Evolutionary conservation across 2,797 vertebrate genomes (phyloP).

Genomic region (Lacerta agilis): DNA sequence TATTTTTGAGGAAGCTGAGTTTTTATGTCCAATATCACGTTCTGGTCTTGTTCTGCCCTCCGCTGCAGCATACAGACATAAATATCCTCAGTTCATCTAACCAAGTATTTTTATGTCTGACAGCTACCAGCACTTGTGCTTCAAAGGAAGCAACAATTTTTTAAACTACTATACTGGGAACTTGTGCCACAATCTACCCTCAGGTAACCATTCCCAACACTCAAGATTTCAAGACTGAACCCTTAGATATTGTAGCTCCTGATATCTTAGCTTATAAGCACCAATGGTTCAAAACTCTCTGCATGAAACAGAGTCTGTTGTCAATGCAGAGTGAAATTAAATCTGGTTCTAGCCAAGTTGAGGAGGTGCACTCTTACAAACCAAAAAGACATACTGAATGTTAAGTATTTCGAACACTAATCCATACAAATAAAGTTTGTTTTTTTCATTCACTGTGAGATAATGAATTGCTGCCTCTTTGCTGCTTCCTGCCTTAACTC

Average conservation of each 20-base stretch:
- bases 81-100: neutral
- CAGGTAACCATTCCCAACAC: neutral
- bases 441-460: no score
- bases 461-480: no score
- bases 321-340: no score
- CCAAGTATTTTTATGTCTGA: neutral
- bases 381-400: no score
- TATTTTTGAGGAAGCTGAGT: neutral
- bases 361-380: no score
- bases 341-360: no score
- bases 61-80: no score
- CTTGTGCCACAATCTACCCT: no score
- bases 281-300: neutral
- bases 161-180: no score
- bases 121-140: neutral
- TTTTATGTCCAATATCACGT: neutral
- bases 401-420: no score
- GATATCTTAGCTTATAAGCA: neutral
- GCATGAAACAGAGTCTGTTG: neutral
- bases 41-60: neutral
- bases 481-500: no score
- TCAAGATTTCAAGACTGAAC: neutral
- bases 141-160: neutral
- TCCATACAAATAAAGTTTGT: no score
- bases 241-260: neutral